Evolutionary conservation across 1,140 invertebrate species (phyloP).

Genomic region (Nymphalis io): DNA sequence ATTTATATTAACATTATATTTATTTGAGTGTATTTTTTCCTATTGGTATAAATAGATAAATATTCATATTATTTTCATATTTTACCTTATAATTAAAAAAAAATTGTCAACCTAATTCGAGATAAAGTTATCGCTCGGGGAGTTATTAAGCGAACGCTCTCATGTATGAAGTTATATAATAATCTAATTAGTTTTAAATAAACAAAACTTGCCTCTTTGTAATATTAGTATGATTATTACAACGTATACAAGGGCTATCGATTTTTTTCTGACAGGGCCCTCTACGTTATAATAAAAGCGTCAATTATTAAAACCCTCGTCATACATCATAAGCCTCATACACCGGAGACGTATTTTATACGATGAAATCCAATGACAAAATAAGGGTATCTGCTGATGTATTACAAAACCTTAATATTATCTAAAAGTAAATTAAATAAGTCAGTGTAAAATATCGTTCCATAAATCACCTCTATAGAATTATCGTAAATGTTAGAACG

Average conservation of each 20-base stretch:
- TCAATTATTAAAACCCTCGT: constrained; percentile 7
- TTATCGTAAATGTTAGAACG: constrained; percentile 16
- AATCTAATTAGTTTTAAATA: not conserved
- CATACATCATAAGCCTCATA: not conserved
- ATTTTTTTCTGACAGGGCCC: not conserved
- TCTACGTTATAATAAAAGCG: not conserved
- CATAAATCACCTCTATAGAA: constrained; percentile 9
- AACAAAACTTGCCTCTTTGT: not conserved
- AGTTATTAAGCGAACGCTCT: no score
- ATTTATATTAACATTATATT: no score
- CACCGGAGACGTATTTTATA: not conserved
- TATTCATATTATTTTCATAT: no score
- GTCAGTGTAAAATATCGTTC: constrained; percentile 13
- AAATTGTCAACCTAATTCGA: no score
- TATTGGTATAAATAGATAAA: no score
- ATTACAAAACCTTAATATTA: not conserved
- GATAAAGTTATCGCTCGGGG: no score
- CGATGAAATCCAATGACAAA: not conserved
- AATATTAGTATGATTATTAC: not conserved
- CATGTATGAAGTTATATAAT: no score
- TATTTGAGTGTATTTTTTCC: no score
- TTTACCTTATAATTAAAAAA: no score
- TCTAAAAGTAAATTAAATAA: not conserved
- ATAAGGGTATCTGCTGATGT: not conserved
- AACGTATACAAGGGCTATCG: not conserved